These are phyloP conservation scores for Pseudotriccus pelzelni DNA, from an alignment of 2,797 vertebrate genomes.

Conservation along the genomic window DNA sequence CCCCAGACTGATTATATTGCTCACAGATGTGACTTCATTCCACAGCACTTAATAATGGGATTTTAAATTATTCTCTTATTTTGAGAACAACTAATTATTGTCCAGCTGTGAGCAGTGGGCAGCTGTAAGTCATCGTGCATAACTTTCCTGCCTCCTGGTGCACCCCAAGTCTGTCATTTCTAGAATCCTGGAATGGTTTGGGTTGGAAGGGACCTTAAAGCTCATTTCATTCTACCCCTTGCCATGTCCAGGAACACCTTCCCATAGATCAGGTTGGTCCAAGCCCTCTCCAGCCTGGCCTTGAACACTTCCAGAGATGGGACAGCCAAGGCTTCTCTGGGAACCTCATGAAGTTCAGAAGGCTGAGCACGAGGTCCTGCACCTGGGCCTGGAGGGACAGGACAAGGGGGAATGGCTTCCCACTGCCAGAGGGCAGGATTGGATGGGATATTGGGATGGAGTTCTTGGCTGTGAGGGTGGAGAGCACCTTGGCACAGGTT, in stretches of 20 bases:
- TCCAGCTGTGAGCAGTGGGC: background rate
- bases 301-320: background rate
- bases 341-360: too few relatives aligned
- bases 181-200: background rate
- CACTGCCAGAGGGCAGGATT: fast-evolving
- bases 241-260: background rate
- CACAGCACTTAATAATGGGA: background rate
- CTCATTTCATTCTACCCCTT: background rate
- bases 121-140: background rate
- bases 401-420: background rate
- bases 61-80: background rate
- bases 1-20: background rate
- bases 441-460: fast-evolving
- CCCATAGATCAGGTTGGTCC: background rate
- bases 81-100: background rate
- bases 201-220: background rate
- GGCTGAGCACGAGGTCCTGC: background rate
- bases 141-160: background rate
- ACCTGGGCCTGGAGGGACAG: background rate
- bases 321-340: background rate
- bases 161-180: background rate
- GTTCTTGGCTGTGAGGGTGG: background rate
- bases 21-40: background rate
- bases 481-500: background rate
- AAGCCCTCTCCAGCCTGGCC: fast-evolving